Conservation (phyloP, 2,797 vertebrate genomes). For the Otus scops region DNA sequence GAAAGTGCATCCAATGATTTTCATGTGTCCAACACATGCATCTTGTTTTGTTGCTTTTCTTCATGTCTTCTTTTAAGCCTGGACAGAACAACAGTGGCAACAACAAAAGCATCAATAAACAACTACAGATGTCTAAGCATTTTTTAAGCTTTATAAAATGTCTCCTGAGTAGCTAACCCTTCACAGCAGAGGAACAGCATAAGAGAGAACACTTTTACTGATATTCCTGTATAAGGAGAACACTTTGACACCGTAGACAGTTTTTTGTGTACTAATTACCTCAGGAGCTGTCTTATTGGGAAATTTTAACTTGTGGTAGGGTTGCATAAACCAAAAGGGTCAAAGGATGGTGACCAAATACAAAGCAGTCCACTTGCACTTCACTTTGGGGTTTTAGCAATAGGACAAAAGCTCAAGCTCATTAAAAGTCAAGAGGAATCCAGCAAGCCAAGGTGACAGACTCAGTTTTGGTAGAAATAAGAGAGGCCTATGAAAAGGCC, state of each 20-base stretch:
- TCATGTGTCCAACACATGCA: neutral
- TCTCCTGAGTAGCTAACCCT: neutral
- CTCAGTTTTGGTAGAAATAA: neutral
- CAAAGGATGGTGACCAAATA: neutral
- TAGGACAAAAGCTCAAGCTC: neutral
- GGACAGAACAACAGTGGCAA: neutral
- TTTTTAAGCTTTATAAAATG: neutral
- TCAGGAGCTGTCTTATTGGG: neutral
- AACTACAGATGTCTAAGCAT: neutral
- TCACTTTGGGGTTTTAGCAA: neutral
- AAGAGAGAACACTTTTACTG: neutral
- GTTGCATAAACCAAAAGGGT: neutral
- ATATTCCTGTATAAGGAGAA: neutral
- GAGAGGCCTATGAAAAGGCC: neutral
- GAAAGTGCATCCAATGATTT: neutral
- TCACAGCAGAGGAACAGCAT: neutral
- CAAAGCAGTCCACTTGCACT: neutral
- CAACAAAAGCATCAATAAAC: neutral
- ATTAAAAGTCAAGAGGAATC: neutral
- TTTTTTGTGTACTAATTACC: neutral
- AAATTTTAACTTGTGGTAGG: neutral
- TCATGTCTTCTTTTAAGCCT: neutral
- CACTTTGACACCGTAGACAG: rapidly evolving
- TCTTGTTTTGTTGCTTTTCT: neutral
- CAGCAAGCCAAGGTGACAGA: neutral